Base-by-base conservation (phyloP, 2,113 vertebrate genomes). In the Bagarius yarrelli region DNA sequence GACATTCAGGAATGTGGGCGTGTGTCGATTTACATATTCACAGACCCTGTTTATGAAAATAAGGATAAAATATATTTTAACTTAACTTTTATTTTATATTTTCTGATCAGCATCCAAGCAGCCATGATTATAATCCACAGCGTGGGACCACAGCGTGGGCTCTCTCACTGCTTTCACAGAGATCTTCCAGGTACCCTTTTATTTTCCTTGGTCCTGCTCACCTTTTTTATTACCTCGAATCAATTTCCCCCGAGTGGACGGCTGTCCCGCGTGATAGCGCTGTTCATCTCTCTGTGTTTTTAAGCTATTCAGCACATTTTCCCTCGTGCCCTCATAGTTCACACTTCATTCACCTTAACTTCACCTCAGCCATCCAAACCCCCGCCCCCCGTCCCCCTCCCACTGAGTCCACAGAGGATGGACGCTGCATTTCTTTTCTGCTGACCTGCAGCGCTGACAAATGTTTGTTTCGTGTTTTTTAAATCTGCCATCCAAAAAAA, bases 291-390 rank as follows among this genome's bases (percentile, higher is more conserved):
- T 32, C 40, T 71, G 16, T 59, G 27, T 23, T 53, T 73, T 53
- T 34, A 55, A 80, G n/a, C 27, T 53, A 59, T 57, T 83, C 81
- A 52, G 78, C 50, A 50, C 64, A 64, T 83, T 81, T 47, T 79
- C 52, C 19, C 67, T 81, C 34, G 63, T 23, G 36, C 67, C 78
- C 23, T 83, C 57, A 72, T 73, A 66, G 36, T 60, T 50, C 56
- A 78, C 77, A 81, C 18, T 80, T 66, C 18, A 32, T 76, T 83
- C 74, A 78, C 86, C 83, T 82, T 84, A 36, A 79, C 52, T 78
- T 82, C 73, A 75, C 81, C 60, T 81, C 72, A 19, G 25, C 6
- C 3, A 1, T 30, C 69, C 27, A 19, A 34, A n/a, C 23, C 32
- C 1, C 52, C 57, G 25, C 16, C 6, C 14, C 44, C 52, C 2